Conservation (phyloP, 2,888 invertebrate genomes). For the Ferdinandea cuprea region DNA sequence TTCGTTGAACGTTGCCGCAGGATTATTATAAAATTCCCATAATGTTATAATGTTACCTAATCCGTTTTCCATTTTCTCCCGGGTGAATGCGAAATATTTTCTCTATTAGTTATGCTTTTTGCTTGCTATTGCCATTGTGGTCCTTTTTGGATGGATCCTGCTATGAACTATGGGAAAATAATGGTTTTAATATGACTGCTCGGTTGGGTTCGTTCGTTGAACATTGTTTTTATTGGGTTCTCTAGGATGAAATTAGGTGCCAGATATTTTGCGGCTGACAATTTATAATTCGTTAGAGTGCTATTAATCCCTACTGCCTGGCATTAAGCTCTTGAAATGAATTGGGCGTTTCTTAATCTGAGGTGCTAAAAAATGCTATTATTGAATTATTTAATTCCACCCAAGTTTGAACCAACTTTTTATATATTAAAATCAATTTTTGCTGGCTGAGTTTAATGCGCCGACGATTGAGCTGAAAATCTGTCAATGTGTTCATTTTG, state of each 20-base stretch:
- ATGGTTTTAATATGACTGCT: not conserved
- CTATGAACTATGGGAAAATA: not conserved
- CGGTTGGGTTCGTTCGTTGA: not conserved
- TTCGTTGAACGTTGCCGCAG: conserved; percentile 29
- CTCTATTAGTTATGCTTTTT: conserved; percentile 9
- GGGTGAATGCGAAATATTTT: conserved; percentile 3
- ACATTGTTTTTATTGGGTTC: not conserved
- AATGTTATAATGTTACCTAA: conserved; percentile 31
- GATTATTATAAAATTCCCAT: conserved; percentile 21
- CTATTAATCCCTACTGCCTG: not conserved
- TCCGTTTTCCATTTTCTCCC: conserved; percentile 19
- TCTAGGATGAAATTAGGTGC: not conserved
- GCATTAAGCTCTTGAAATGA: too few species aligned
- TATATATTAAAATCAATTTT: too few species aligned
- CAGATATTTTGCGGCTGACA: not conserved
- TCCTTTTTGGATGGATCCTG: not conserved
- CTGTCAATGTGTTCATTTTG: too few species aligned
- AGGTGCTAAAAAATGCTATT: too few species aligned
- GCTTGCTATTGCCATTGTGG: conserved; percentile 18
- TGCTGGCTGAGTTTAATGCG: too few species aligned
- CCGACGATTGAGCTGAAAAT: too few species aligned
- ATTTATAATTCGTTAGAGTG: not conserved
- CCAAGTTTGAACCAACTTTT: too few species aligned
- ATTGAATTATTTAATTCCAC: too few species aligned
- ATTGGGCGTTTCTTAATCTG: too few species aligned